phyloP scores from a whole-genome alignment of 2,113 vertebrate genomes.

The crab-eating macaque (Macaca fascicularis) region T2T-MFA8v1.1 NC_088386.1:20756001-20756500 shows the following conservation, averaged over 20 bases:
- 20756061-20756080: background rate
- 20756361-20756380: background rate
- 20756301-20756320: background rate
- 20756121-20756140: background rate
- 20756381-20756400: background rate
- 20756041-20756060: background rate
- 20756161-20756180: background rate
- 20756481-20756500: background rate
- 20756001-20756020: conserved; percentile 5
- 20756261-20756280: background rate
- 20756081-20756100: background rate
- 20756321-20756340: background rate
- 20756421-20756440: background rate
- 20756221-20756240: background rate
- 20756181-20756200: background rate
- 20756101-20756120: background rate
- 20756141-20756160: background rate
- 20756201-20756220: background rate
- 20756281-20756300: background rate
- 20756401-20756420: background rate
- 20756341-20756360: background rate
- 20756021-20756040: background rate
- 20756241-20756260: background rate
- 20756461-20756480: background rate
- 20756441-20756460: background rate